Evolutionary conservation across 2,888 invertebrate genomes (phyloP).

Genomic region (Apantesis nais): DNA sequence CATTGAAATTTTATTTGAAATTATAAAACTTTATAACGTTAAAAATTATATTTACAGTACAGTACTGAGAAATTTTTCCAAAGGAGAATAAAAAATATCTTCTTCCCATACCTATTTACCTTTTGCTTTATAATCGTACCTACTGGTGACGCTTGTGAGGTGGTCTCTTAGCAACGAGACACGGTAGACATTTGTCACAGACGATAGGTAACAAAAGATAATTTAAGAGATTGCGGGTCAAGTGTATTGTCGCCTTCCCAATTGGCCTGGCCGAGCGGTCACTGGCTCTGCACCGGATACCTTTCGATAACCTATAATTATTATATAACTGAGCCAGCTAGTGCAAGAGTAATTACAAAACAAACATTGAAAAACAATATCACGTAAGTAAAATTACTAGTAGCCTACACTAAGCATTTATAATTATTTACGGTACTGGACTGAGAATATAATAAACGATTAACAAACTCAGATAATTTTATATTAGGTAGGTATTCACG

Average conservation of each 20-base stretch:
- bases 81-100: not conserved
- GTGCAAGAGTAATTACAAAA: constrained; percentile 1
- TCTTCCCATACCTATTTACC: not conserved
- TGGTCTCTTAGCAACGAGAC: constrained; percentile 55
- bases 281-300: constrained; percentile 68
- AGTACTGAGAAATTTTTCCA: too few species aligned
- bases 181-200: constrained; percentile 60
- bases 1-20: too few species aligned
- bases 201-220: constrained; percentile 74
- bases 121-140: not conserved
- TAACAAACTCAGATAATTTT: not conserved
- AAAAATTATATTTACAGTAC: too few species aligned
- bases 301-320: constrained; percentile 47
- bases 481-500: not conserved
- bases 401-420: constrained; percentile 8
- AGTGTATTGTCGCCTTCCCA: constrained; percentile 76
- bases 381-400: constrained; percentile 16
- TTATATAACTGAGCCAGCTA: constrained; percentile 34
- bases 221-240: constrained; percentile 78
- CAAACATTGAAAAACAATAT: not conserved
- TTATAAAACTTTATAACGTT: too few species aligned
- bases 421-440: not conserved
- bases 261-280: constrained; percentile 76
- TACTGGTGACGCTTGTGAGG: constrained; percentile 12
- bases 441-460: not conserved